phyloP scores from a whole-genome alignment of 2,888 invertebrate genomes.

The Tachystola acroxantha region DNA sequence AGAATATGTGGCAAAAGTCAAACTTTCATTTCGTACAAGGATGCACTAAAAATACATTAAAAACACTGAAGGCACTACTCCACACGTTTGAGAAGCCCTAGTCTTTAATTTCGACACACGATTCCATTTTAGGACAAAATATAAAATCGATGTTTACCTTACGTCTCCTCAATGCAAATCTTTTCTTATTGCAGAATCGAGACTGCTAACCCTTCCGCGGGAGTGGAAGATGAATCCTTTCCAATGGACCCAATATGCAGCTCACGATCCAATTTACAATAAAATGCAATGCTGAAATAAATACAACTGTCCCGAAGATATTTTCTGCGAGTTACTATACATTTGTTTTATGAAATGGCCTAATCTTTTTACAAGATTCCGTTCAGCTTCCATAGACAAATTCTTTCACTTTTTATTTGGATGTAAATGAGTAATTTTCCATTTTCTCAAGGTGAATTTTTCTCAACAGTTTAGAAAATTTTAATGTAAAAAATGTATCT shows the following conservation, averaged over 20 bases:
- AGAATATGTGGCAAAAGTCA: conserved; percentile 79
- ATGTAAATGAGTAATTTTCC: conserved; percentile 50
- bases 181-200: conserved; percentile 73
- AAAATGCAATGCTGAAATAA: conserved; percentile 78
- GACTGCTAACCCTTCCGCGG: conserved; percentile 75
- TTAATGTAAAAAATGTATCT: too few species aligned
- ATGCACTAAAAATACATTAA: conserved; percentile 75
- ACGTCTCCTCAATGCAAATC: conserved; percentile 76
- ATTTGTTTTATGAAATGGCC: conserved; percentile 80
- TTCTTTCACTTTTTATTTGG: conserved; percentile 60
- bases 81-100: conserved; percentile 33
- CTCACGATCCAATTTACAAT: conserved; percentile 75
- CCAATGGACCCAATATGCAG: conserved; percentile 64
- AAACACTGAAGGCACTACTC: conserved; percentile 55
- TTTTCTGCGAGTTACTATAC: conserved; percentile 79
- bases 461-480: too few species aligned
- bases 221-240: conserved; percentile 69
- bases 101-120: conserved; percentile 43
- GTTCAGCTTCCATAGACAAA: conserved; percentile 77
- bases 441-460: conserved; percentile 40
- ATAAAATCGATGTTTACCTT: conserved; percentile 79
- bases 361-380: conserved; percentile 79
- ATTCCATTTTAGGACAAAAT: conserved; percentile 65
- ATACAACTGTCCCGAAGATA: conserved; percentile 77
- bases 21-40: conserved; percentile 78